Evolutionary conservation across 2,888 invertebrate genomes (phyloP).

Genomic region (Tenthredo scrophulariae): DNA sequence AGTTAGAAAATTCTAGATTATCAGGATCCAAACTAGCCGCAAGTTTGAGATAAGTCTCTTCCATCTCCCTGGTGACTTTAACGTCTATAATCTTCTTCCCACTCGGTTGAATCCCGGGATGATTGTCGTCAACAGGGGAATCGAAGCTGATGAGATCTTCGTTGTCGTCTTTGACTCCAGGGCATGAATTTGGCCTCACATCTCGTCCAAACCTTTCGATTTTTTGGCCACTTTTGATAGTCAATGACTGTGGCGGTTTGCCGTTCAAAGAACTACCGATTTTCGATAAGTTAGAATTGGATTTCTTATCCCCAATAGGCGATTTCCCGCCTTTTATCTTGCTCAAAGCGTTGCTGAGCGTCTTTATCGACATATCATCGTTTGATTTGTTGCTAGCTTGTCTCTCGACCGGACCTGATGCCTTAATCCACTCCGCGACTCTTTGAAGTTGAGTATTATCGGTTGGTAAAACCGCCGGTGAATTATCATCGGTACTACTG

Average conservation of each 20-base stretch:
- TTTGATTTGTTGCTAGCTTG: slow-evolving; percentile 54
- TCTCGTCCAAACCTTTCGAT: not conserved
- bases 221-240: not conserved
- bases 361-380: slow-evolving; percentile 57
- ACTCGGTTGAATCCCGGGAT: not conserved
- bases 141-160: slow-evolving; percentile 73
- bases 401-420: slow-evolving; percentile 65
- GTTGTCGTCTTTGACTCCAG: slow-evolving; percentile 50
- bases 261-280: not conserved
- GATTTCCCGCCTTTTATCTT: slow-evolving; percentile 48
- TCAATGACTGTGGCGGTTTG: not conserved
- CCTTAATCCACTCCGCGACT: slow-evolving; percentile 89
- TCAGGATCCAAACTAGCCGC: slow-evolving; percentile 74
- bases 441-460: slow-evolving; percentile 81
- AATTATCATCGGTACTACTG: slow-evolving; percentile 71
- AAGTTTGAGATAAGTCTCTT: slow-evolving; percentile 75
- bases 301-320: not conserved
- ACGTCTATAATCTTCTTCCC: slow-evolving; percentile 64
- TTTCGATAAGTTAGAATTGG: not conserved
- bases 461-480: slow-evolving; percentile 59
- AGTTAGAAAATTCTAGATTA: slow-evolving; percentile 64
- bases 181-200: not conserved
- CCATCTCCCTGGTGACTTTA: slow-evolving; percentile 75
- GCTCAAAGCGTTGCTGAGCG: slow-evolving; percentile 53
- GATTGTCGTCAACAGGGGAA: slow-evolving; percentile 65